A percentile compares a stretch with the other conserved stretches of the same genome.
Evolutionary conservation across 2,797 vertebrate genomes (phyloP).

Genomic region (Margarornis squamiger): DNA sequence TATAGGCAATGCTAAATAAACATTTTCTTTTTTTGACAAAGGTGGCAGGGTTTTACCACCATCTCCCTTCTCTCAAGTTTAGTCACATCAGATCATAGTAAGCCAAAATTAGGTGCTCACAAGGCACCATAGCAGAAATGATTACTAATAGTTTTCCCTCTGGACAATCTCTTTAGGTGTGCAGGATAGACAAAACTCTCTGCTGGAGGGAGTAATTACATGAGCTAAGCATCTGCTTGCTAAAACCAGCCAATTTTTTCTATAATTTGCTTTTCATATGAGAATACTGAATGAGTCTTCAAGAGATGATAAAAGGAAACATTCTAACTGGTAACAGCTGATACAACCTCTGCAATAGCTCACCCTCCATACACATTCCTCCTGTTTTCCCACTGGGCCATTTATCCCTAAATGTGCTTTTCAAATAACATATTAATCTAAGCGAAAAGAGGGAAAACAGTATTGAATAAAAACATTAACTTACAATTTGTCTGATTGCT

Average conservation of each 20-base stretch:
- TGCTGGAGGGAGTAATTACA: neutral
- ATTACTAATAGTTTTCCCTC: neutral
- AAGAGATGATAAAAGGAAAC: neutral
- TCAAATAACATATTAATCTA: neutral
- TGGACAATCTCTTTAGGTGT: neutral
- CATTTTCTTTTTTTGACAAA: neutral
- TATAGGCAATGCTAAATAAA: neutral
- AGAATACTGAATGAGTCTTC: neutral
- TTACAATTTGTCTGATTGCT: neutral
- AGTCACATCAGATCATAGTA: neutral
- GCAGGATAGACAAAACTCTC: neutral
- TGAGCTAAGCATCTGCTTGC: conserved; percentile 11
- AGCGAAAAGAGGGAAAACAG: neutral
- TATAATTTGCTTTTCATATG: neutral
- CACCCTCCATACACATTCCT: neutral
- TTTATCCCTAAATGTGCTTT: neutral
- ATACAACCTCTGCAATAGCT: neutral
- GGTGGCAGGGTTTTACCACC: neutral
- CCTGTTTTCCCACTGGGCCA: neutral
- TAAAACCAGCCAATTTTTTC: neutral
- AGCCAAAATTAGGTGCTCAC: neutral
- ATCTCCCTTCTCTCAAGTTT: neutral
- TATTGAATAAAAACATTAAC: neutral
- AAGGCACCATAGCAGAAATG: neutral
- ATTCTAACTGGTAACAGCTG: neutral